phyloP scores from a whole-genome alignment of 2,113 vertebrate genomes.

The Sprattus sprattus region DNA sequence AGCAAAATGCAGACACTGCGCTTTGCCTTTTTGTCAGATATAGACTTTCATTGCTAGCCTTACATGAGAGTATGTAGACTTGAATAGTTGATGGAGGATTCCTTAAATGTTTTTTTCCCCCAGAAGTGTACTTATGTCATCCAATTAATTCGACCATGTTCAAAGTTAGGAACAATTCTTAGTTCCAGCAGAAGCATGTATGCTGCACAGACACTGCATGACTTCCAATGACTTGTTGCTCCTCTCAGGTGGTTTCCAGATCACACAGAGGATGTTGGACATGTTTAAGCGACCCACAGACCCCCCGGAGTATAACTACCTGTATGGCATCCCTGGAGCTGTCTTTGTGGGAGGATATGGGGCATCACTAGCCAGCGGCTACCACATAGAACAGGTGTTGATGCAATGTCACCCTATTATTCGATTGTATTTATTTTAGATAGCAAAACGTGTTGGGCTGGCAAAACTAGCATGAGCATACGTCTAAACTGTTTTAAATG shows the following conservation, averaged over 20 bases:
- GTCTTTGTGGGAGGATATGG: constrained; percentile 69
- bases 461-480: not conserved
- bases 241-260: constrained; percentile 65
- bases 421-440: not conserved
- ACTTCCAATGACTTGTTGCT: not conserved
- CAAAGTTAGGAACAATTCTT: not conserved
- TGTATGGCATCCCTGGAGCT: constrained; percentile 67
- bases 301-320: constrained; percentile 71
- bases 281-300: constrained; percentile 77
- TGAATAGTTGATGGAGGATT: not conserved
- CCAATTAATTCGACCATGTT: not conserved
- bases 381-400: constrained; percentile 67
- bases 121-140: too few relatives aligned
- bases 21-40: not conserved
- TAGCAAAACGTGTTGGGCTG: not conserved
- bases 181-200: not conserved
- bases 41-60: too few relatives aligned
- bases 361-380: constrained; percentile 58
- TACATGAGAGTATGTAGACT: not conserved
- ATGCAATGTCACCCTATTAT: not conserved
- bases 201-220: not conserved
- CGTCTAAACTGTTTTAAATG: too few relatives aligned
- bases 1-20: too few relatives aligned
- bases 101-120: too few relatives aligned
- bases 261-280: constrained; percentile 73